Conservation (phyloP, 2,888 invertebrate species). For the Seladonia tumulorum region DNA sequence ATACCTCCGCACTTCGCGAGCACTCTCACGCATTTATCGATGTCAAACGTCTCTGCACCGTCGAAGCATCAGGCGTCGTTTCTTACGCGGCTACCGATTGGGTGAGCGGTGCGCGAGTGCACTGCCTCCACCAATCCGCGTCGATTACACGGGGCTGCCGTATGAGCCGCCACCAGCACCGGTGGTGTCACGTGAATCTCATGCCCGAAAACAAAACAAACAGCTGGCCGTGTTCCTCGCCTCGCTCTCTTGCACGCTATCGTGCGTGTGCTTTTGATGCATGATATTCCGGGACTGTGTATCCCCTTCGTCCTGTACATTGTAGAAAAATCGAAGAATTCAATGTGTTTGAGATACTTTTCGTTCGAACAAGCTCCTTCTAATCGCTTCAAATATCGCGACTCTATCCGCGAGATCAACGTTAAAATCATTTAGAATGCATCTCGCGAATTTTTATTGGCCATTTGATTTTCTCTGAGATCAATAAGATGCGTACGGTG, state of each 20-base stretch:
- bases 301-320: constrained; percentile 3
- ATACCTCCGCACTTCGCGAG: constrained; percentile 87
- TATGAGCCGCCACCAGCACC: constrained; percentile 80
- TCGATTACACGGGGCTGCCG: constrained; percentile 77
- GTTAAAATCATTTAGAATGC: neutral
- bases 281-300: constrained; percentile 32
- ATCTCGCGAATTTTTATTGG: neutral
- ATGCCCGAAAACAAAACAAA: constrained; percentile 90
- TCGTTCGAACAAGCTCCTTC: neutral
- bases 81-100: constrained; percentile 84
- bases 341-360: neutral
- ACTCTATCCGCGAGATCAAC: neutral
- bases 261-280: constrained; percentile 58
- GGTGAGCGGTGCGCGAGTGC: constrained; percentile 85
- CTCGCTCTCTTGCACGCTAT: constrained; percentile 60
- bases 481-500: no score
- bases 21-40: constrained; percentile 88
- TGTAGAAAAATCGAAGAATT: neutral
- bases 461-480: neutral
- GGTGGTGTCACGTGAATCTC: constrained; percentile 89
- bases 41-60: constrained; percentile 87
- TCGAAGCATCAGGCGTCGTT: constrained; percentile 85
- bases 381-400: neutral
- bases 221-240: constrained; percentile 80
- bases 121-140: constrained; percentile 85